A percentile compares a stretch with the other conserved stretches of the same genome.
phyloP scores from a whole-genome alignment of 2,113 vertebrate genomes.

The Centrocercus urophasianus region DNA sequence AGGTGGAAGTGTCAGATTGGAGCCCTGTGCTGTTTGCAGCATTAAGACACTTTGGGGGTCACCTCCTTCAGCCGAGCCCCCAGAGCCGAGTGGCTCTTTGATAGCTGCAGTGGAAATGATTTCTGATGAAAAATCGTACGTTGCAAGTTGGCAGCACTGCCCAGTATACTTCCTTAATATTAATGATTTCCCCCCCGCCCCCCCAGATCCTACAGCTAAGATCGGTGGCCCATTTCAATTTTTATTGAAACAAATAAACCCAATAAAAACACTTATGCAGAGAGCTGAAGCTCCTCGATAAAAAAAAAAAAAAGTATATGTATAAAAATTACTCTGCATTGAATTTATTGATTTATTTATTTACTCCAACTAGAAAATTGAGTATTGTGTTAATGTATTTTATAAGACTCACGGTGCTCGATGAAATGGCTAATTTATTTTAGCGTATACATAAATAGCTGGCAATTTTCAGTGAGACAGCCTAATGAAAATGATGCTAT shows the following conservation, averaged over 20 bases:
- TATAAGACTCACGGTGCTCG: conserved; percentile 90
- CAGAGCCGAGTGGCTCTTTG: neutral
- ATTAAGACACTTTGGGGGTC: neutral
- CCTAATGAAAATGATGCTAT: conserved; percentile 87
- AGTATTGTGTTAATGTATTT: conserved; percentile 86
- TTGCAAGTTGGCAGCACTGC: conserved; percentile 51
- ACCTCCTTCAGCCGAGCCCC: neutral
- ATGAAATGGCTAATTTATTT: conserved; percentile 94
- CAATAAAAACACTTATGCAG: conserved; percentile 84
- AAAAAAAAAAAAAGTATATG: conserved; percentile 7
- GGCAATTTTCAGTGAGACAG: conserved; percentile 88
- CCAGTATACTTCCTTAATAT: conserved; percentile 52
- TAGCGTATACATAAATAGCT: conserved; percentile 94
- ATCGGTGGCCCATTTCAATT: conserved; percentile 80
- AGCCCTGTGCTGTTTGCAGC: neutral
- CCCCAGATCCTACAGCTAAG: conserved; percentile 58
- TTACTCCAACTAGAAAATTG: conserved; percentile 85
- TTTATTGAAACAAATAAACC: conserved; percentile 88
- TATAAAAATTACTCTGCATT: conserved; percentile 76
- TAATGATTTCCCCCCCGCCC: neutral
- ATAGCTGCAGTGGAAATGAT: conserved; percentile 52
- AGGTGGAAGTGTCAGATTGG: neutral
- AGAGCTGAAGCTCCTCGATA: conserved; percentile 74
- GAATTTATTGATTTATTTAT: conserved; percentile 88
- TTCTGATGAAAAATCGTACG: conserved; percentile 67